Base-by-base conservation (phyloP, 2,797 vertebrate species). In the Spheniscus humboldti region DNA sequence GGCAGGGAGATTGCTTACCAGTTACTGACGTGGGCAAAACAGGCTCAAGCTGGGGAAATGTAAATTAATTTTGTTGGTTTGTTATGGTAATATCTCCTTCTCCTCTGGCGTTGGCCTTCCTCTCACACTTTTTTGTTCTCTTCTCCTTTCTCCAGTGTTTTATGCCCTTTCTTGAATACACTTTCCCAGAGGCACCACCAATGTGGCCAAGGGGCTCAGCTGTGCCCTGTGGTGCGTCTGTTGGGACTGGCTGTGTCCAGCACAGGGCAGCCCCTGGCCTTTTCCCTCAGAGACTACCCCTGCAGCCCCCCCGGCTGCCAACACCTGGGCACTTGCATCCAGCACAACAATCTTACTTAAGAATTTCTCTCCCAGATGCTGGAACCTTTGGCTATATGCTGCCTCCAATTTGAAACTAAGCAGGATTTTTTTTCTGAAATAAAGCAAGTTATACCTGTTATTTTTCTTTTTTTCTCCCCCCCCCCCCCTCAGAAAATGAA, bases 261-360 rank as follows among this genome's bases (percentile, higher is more conserved):
- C 11, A 20, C 0, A 0, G 18, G 30, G 20, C 6, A 82, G 22
- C 11, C 13, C 8, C 11, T 13, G 20, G 1, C 3, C 28, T 30
- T 33, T 47, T 28, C 23, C 16, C 14, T 52, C 17, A 43, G 27
- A 50, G 5, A 5, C 5, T 3, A 1, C 5, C 18, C 33, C 15
- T 31, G 22, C 19, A 57, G 15, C 53, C 66, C 39, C 19, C 11
- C 12, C 5, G 2, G 8, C 74, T 63, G 30, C 14, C 57, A 35
- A 6, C 4, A 20, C 12, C 53, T 53, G 50, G 19, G 18, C 30
- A 33, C 19, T 18, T 31, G 18, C 22, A 23, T 11, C 11, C 11
- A 14, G 19, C 23, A 69, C 3, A 3, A 41, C 18, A 52, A 30
- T 22, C 39, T 78, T n/a, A n/a, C 10, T 18, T 20, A 19, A 35